These are phyloP conservation scores for Myotis brandtii DNA, from an alignment of 2,113 vertebrate species.

Conservation along the genomic window DNA sequence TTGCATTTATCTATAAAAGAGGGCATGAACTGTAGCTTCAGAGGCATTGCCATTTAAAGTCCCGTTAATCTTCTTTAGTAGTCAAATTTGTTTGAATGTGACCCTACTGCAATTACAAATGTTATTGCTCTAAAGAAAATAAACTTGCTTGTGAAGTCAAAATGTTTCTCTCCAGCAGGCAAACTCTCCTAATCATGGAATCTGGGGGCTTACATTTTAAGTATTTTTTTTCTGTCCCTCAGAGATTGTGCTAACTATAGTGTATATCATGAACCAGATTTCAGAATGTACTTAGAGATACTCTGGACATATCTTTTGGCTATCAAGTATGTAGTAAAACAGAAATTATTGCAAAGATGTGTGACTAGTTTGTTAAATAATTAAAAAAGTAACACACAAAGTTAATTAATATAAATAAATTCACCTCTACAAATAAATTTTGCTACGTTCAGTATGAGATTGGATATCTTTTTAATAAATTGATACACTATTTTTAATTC, in stretches of 20 bases:
- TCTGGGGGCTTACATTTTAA: background rate
- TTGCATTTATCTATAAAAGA: background rate
- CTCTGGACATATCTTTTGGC: background rate
- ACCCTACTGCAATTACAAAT: background rate
- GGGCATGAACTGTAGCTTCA: background rate
- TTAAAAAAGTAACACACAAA: background rate
- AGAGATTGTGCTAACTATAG: background rate
- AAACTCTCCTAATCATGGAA: background rate
- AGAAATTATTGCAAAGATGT: background rate
- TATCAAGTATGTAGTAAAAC: background rate
- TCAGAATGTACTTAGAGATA: background rate
- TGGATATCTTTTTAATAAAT: background rate
- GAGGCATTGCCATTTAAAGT: background rate
- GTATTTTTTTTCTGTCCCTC: background rate
- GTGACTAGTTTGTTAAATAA: constrained; percentile 2
- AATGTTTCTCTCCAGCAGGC: background rate
- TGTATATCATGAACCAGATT: background rate
- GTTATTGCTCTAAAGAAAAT: background rate
- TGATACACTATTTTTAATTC: background rate
- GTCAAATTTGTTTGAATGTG: background rate
- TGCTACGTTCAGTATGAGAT: background rate
- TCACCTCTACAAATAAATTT: background rate
- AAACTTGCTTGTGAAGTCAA: background rate
- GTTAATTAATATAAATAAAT: constrained; percentile 2
- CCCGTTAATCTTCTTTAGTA: background rate